These are phyloP conservation scores for Apamea sordens DNA, from an alignment of 2,888 invertebrate species.

Conservation along the genomic window DNA sequence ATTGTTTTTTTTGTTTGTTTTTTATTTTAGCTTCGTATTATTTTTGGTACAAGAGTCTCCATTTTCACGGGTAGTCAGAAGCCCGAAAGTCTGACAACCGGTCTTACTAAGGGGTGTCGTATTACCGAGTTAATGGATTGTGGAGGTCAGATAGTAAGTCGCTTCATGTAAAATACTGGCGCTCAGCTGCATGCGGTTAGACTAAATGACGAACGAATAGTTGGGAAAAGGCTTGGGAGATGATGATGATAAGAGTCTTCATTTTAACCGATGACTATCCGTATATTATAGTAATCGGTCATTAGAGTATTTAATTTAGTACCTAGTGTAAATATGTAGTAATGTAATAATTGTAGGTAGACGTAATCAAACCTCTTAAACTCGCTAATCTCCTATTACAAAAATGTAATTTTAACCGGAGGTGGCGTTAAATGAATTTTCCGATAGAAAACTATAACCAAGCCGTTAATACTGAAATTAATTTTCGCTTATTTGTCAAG, in stretches of 20 bases:
- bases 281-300: not conserved
- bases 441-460: slow-evolving; percentile 73
- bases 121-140: too few relatives aligned
- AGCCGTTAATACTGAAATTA: slow-evolving; percentile 80
- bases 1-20: too few relatives aligned
- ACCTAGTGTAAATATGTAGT: not conserved
- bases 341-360: not conserved
- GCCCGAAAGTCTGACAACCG: too few relatives aligned
- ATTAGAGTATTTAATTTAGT: not conserved
- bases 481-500: slow-evolving; percentile 87
- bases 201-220: too few relatives aligned
- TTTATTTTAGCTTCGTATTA: not conserved
- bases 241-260: not conserved
- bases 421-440: slow-evolving; percentile 73
- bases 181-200: too few relatives aligned
- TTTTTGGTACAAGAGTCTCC: not conserved
- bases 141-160: too few relatives aligned
- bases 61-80: too few relatives aligned
- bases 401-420: slow-evolving; percentile 46
- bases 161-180: too few relatives aligned
- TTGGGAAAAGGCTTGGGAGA: too few relatives aligned
- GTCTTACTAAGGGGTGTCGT: too few relatives aligned
- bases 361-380: slow-evolving; percentile 38
- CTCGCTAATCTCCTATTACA: slow-evolving; percentile 54
- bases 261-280: not conserved